A percentile compares a stretch with the other conserved stretches of the same genome.
Evolutionary conservation across 1,140 invertebrate genomes (phyloP).

Genomic region (Lordiphosa stackelbergi): DNA sequence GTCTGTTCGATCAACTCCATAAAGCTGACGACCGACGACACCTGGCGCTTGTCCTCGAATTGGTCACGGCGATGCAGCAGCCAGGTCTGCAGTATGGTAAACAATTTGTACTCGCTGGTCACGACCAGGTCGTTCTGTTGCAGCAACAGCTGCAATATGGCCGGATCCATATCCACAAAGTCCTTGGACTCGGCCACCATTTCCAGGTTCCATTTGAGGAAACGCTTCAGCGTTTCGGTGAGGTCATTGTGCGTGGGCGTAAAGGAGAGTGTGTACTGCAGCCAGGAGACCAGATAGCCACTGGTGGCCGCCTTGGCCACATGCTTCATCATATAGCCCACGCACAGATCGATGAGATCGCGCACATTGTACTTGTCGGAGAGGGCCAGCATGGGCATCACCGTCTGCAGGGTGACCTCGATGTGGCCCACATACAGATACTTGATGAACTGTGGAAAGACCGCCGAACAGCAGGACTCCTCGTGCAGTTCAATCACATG

Average conservation of each 20-base stretch:
- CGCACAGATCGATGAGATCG: slow-evolving; percentile 89
- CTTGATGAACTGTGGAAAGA: slow-evolving; percentile 93
- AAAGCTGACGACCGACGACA: slow-evolving; percentile 79
- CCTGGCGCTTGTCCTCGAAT: slow-evolving; percentile 7
- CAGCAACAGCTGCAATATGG: slow-evolving; percentile 86
- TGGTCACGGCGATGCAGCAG: slow-evolving; percentile 82
- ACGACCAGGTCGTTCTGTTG: slow-evolving; percentile 93
- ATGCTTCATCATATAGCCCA: slow-evolving; percentile 92
- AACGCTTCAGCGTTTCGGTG: slow-evolving; percentile 84
- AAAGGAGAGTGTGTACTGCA: slow-evolving; percentile 91
- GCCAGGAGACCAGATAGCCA: slow-evolving; percentile 91
- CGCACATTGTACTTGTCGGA: slow-evolving; percentile 97
- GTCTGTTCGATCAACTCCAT: slow-evolving; percentile 83
- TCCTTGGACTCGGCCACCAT: slow-evolving; percentile 87
- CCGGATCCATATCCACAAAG: slow-evolving; percentile 89
- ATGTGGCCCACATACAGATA: slow-evolving; percentile 97
- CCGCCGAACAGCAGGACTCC: slow-evolving; percentile 87
- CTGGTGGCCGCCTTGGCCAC: slow-evolving; percentile 89
- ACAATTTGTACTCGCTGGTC: slow-evolving; percentile 91
- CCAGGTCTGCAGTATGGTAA: slow-evolving; percentile 87
- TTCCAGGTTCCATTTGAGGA: slow-evolving; percentile 95
- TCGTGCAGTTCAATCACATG: slow-evolving; percentile 90
- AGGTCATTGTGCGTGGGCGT: slow-evolving; percentile 84
- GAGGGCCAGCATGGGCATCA: slow-evolving; percentile 90
- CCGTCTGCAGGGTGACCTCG: slow-evolving; percentile 87